Evolutionary conservation across 2,888 invertebrate species (phyloP).

Genomic region (Ochropleura leucogaster): DNA sequence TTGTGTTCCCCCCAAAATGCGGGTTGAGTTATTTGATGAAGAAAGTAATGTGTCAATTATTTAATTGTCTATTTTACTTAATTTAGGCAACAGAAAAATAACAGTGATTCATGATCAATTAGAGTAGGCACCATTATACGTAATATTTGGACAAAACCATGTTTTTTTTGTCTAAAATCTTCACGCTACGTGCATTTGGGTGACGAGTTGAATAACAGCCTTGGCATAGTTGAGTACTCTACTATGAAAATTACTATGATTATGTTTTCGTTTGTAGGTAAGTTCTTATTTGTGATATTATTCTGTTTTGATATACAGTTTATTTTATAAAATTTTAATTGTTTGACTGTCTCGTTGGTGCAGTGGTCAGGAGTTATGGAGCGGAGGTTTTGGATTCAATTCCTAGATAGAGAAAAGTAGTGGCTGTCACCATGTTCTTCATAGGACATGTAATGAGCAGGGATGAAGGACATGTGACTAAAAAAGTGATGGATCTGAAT

Average conservation of each 20-base stretch:
- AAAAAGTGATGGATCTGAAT: too few relatives aligned
- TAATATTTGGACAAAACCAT: constrained; percentile 31
- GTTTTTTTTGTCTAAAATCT: constrained; percentile 53
- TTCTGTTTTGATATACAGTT: background rate
- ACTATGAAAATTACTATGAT: constrained; percentile 24
- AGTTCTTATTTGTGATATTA: constrained; percentile 10
- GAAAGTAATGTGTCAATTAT: background rate
- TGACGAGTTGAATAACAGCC: constrained; percentile 52
- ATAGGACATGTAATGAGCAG: too few relatives aligned
- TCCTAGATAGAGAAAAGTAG: too few relatives aligned
- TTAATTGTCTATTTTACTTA: background rate
- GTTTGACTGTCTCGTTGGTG: too few relatives aligned
- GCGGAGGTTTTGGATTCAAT: too few relatives aligned
- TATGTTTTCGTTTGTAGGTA: constrained; percentile 13
- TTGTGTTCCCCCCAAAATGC: too few relatives aligned
- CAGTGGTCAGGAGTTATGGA: too few relatives aligned
- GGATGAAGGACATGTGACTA: too few relatives aligned
- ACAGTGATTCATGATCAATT: constrained; percentile 10
- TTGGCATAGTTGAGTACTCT: constrained; percentile 56
- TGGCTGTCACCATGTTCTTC: too few relatives aligned
- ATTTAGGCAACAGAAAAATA: background rate
- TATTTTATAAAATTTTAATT: too few relatives aligned
- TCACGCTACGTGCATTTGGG: constrained; percentile 57
- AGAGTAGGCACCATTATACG: constrained; percentile 14
- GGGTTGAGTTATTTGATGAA: too few relatives aligned